A percentile compares a stretch with the other conserved stretches of the same genome.
These are phyloP conservation scores for Trichogramma dendrolimi DNA, from an alignment of 2,888 invertebrate species.

Conservation along the genomic window DNA sequence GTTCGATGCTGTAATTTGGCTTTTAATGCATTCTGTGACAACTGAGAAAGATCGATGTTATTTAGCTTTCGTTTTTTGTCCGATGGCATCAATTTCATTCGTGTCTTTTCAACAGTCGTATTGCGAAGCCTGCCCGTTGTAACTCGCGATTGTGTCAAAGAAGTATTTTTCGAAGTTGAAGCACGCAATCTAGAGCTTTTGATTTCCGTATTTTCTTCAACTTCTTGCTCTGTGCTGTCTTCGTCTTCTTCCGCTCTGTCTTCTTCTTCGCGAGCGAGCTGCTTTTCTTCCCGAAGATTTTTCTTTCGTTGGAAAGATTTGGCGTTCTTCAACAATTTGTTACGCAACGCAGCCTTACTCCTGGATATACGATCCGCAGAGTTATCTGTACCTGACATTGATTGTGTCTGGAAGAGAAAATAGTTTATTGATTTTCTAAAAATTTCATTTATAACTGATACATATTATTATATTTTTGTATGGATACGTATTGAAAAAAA, in stretches of 20 bases:
- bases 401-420: constrained; percentile 16
- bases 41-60: no score
- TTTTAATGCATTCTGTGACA: constrained; percentile 29
- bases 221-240: neutral
- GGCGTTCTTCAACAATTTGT: constrained; percentile 48
- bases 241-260: constrained; percentile 8
- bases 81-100: no score
- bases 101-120: no score
- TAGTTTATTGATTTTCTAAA: no score
- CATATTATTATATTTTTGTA: neutral
- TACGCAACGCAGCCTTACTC: constrained; percentile 45
- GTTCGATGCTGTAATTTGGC: constrained; percentile 42
- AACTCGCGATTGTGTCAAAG: no score
- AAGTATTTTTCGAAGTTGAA: no score
- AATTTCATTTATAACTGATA: no score
- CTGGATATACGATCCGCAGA: constrained; percentile 36
- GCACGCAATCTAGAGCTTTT: no score
- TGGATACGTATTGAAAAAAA: neutral
- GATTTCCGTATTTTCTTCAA: no score
- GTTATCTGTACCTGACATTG: constrained; percentile 17
- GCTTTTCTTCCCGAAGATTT: constrained; percentile 23
- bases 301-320: constrained; percentile 44
- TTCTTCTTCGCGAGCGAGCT: constrained; percentile 27
- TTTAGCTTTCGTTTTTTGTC: no score
- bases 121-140: no score